These are phyloP conservation scores for Brachyalestes nurse DNA, from an alignment of 2,797 vertebrate genomes.

Conservation along the genomic window DNA sequence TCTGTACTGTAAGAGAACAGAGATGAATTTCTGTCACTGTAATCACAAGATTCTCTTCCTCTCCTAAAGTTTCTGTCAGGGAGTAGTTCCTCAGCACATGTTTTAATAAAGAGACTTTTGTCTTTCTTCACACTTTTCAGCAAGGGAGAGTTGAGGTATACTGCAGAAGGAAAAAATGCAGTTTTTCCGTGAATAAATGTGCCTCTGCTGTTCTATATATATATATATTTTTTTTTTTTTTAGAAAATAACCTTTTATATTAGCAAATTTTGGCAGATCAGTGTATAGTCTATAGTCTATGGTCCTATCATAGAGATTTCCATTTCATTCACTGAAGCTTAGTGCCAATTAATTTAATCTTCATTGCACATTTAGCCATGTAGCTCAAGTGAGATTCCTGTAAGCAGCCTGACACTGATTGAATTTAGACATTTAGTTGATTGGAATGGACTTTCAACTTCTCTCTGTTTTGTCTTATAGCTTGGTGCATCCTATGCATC, in stretches of 20 bases:
- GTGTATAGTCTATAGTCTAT: not conserved
- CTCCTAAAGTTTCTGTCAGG: slow-evolving; percentile 28
- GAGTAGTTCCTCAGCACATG: slow-evolving; percentile 27
- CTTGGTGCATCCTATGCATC: not conserved
- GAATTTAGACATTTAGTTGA: slow-evolving; percentile 33
- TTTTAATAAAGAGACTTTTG: slow-evolving; percentile 50
- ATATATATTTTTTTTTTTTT: not conserved
- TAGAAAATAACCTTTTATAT: not conserved
- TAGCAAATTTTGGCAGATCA: not conserved
- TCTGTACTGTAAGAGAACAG: slow-evolving; percentile 41
- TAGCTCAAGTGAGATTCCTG: slow-evolving; percentile 20
- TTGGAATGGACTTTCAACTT: slow-evolving; percentile 14
- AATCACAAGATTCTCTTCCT: slow-evolving; percentile 57
- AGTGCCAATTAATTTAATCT: slow-evolving; percentile 23
- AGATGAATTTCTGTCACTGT: slow-evolving; percentile 61
- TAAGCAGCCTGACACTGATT: slow-evolving; percentile 43
- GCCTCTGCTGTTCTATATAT: not conserved
- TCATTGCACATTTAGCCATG: slow-evolving; percentile 30
- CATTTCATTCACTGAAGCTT: slow-evolving; percentile 12
- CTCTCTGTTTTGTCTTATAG: not conserved
- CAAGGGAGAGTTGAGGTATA: not conserved
- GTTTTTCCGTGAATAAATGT: slow-evolving; percentile 18
- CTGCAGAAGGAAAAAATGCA: not conserved
- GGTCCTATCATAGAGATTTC: slow-evolving; percentile 6
- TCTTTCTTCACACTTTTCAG: slow-evolving; percentile 33